A percentile compares a stretch with the other conserved stretches of the same genome.
Conservation (phyloP, 2,797 vertebrate species). For the Myripristis jacobus region DNA sequence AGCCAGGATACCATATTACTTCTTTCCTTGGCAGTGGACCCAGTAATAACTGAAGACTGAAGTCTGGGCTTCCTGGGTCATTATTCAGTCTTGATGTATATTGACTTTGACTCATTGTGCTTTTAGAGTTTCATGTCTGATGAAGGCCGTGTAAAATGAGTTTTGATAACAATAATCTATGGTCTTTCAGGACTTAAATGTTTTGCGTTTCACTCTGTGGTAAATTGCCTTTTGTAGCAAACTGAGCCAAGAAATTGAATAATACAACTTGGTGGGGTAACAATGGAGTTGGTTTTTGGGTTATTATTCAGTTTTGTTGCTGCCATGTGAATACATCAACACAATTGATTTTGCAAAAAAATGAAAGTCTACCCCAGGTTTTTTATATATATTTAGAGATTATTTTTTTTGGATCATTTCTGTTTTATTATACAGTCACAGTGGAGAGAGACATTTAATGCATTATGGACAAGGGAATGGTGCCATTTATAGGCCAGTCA, state of each 20-base stretch:
- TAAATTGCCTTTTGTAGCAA: background rate
- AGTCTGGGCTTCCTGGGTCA: conserved; percentile 47
- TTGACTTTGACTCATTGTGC: conserved; percentile 25
- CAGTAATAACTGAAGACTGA: conserved; percentile 53
- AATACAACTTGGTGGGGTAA: background rate
- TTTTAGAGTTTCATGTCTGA: conserved; percentile 25
- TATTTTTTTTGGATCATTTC: too few species aligned
- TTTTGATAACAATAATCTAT: conserved; percentile 7
- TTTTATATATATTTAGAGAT: too few species aligned
- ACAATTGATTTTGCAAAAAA: conserved; percentile 5
- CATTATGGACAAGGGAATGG: background rate
- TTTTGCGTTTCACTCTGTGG: background rate
- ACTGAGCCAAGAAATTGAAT: background rate
- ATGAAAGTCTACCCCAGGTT: too few species aligned
- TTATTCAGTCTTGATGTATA: conserved; percentile 46
- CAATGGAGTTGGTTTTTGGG: background rate
- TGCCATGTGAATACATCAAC: background rate
- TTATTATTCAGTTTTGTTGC: conserved; percentile 1
- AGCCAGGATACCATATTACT: conserved; percentile 44
- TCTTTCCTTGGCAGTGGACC: conserved; percentile 43
- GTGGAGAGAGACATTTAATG: too few species aligned
- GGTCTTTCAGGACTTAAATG: background rate
- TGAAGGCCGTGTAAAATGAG: conserved; percentile 18
- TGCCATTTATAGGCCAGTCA: conserved; percentile 20
- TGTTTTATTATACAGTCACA: background rate